Base-by-base conservation (phyloP, 1,140 invertebrate species). In the Drosophila miranda region DNA sequence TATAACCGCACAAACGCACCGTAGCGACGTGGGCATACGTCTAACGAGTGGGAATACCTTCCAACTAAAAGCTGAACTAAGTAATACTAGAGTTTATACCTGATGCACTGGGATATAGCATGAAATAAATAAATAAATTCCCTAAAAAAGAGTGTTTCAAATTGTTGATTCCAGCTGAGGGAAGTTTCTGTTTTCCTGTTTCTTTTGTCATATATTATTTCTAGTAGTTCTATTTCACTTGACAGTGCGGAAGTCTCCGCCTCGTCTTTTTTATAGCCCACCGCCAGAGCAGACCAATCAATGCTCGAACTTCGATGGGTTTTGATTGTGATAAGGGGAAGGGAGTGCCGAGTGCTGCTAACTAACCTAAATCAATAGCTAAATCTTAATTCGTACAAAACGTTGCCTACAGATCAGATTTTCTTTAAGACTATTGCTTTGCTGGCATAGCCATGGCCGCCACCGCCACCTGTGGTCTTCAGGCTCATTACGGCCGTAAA, bases 401-500 rank as follows among this genome's bases (percentile, higher is more conserved):
- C 21, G 11, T 0, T 13, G 34, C 34, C 34, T 1, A 38, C 42
- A 23, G 16, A 89, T 81, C 45, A 78, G 59, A 89, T 79, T 68
- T 89, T 89, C 62, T 89, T 89, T 11, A 89, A 59, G 11, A 89
- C 91, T 74, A 89, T 67, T 11, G 81, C 28, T 61, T 89, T 89
- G 57, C 78, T 77, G 56, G 75, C 58, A 30, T 87, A 70, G 28
- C 76, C 73, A 30, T 87, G 74, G 28, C 76, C 73, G 13, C 62
- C 73, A 57, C 71, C 75, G 44, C 61, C 75, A 44, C 62, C 59
- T 30, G 88, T 57, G 19, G 74, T 72, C 64, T 93, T 93, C 45
- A 93, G 75, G 63, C 92, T 93, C 92, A 94, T 93, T 16, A 93
- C 92, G 8, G 93, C 93, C 61, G 93, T 95, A 78, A 97, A 97